These are phyloP conservation scores for Nyctibius grandis DNA, from an alignment of 2,797 vertebrate species.

Conservation along the genomic window DNA sequence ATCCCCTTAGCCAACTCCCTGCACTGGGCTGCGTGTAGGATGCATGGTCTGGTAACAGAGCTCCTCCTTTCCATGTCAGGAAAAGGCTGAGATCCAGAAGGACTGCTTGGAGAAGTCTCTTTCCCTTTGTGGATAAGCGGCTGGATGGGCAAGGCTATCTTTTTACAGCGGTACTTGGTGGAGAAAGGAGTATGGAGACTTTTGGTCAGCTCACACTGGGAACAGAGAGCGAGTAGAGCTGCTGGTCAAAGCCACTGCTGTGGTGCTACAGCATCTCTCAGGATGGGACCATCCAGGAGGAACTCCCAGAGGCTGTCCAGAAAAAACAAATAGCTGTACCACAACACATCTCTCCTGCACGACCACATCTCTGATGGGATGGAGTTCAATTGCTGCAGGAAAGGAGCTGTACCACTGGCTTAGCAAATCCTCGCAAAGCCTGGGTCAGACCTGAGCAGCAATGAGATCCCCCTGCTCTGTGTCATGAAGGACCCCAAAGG, in stretches of 20 bases:
- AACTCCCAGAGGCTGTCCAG: rapidly evolving
- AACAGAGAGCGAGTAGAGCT: neutral
- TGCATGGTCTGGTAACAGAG: neutral
- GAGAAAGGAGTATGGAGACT: neutral
- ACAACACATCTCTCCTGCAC: neutral
- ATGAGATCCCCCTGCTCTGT: neutral
- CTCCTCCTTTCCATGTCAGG: neutral
- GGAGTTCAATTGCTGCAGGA: neutral
- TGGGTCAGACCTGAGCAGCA: neutral
- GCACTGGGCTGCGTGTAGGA: neutral
- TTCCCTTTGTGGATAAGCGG: neutral
- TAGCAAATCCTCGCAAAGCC: neutral
- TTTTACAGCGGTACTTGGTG: neutral
- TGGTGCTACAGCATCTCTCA: neutral
- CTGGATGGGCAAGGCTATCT: neutral
- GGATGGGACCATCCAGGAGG: neutral
- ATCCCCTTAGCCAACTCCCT: neutral
- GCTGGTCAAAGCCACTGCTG: neutral
- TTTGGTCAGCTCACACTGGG: neutral
- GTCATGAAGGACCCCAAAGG: neutral
- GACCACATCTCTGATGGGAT: neutral
- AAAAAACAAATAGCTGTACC: neutral
- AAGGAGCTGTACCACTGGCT: neutral
- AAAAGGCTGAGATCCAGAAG: neutral
- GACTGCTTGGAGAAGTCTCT: neutral